Conservation (phyloP, 2,797 vertebrate species). For the Amphiprion clarkii region DNA sequence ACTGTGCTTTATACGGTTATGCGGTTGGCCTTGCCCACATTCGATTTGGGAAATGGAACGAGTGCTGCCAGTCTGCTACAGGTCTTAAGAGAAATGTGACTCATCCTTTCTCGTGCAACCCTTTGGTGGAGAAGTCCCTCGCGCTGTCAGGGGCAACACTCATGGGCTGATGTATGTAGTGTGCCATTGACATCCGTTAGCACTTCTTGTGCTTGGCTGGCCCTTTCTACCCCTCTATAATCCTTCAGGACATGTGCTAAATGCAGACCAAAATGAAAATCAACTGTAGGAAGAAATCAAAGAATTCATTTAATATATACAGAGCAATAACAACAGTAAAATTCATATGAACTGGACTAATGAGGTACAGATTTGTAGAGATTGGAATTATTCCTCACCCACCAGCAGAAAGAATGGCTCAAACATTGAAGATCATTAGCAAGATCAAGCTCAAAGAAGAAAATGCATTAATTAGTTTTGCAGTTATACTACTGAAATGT, state of each 20-base stretch:
- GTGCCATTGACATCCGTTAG: background rate
- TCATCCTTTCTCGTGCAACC: background rate
- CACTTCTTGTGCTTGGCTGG: background rate
- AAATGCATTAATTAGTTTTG: background rate
- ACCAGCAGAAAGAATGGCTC: constrained; percentile 7
- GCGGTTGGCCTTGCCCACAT: no score
- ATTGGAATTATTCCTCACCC: background rate
- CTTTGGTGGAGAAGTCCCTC: background rate
- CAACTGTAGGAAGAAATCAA: background rate
- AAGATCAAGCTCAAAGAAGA: constrained; percentile 10
- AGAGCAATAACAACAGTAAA: no score
- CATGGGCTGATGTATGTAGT: background rate
- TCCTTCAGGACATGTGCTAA: no score
- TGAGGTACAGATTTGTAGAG: background rate
- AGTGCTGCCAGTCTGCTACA: background rate
- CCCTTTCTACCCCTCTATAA: no score
- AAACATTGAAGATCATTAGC: constrained; percentile 26
- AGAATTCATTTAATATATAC: no score
- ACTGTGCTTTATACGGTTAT: background rate
- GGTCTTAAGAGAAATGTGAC: background rate
- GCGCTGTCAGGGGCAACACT: background rate
- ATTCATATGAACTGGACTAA: no score
- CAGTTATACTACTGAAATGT: no score
- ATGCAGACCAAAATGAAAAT: background rate
- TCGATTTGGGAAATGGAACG: background rate